These are phyloP conservation scores for Epizoanthus stellaris DNA, from an alignment of 92 coral and sea anemone genomes.

Conservation along the genomic window DNA sequence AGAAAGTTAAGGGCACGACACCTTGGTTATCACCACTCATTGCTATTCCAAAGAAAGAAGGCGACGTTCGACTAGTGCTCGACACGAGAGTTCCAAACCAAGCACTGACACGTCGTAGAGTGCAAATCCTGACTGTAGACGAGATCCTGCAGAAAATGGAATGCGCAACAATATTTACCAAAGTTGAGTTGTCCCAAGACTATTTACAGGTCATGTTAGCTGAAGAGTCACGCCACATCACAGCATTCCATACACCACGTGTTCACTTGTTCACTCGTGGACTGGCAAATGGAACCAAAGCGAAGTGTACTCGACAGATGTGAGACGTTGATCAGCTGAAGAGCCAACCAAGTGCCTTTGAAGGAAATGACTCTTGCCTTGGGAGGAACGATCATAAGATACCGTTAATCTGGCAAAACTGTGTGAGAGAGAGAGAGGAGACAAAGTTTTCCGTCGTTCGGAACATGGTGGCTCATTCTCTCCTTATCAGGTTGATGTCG, in stretches of 20 bases:
- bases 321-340: background rate
- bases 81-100: slow-evolving; percentile 64
- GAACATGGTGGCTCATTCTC: background rate
- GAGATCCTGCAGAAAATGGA: slow-evolving; percentile 62
- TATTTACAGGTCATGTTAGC: slow-evolving; percentile 61
- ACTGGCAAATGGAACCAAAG: background rate
- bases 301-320: background rate
- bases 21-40: background rate
- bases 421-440: background rate
- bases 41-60: slow-evolving; percentile 60
- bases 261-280: background rate
- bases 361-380: background rate
- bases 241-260: slow-evolving; percentile 53
- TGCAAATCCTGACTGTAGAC: slow-evolving; percentile 67
- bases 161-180: slow-evolving; percentile 59
- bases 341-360: background rate
- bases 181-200: slow-evolving; percentile 60
- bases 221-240: slow-evolving; percentile 65
- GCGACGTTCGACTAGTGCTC: slow-evolving; percentile 59
- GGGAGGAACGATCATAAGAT: background rate
- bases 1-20: no score
- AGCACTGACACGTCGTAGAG: slow-evolving; percentile 52
- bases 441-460: background rate
- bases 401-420: background rate
- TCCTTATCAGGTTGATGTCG: background rate